Percentiles rank a stretch among this genome's conserved stretches.
These are phyloP conservation scores for Lipophrys pholis DNA, from an alignment of 2,113 vertebrate species.

Conservation along the genomic window DNA sequence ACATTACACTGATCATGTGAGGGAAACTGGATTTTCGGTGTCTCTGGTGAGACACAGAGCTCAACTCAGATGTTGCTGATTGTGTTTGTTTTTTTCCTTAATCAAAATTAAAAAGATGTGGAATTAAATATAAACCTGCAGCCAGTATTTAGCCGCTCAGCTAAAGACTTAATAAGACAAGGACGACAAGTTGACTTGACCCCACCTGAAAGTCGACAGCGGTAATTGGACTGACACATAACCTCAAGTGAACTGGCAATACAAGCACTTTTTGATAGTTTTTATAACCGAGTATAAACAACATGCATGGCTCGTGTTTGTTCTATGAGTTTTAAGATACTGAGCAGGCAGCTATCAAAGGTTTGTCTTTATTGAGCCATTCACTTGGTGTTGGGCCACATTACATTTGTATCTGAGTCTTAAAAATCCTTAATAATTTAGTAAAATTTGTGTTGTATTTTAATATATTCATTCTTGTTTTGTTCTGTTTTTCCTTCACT, in stretches of 20 bases:
- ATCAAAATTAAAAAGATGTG: background rate
- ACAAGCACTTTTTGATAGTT: background rate
- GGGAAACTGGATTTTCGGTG: no score
- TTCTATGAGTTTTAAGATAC: no score
- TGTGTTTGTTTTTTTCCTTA: no score
- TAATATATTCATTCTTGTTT: background rate
- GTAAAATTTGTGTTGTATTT: no score
- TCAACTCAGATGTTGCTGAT: no score
- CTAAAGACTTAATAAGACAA: background rate
- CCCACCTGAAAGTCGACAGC: background rate
- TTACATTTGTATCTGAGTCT: no score
- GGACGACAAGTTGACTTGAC: background rate
- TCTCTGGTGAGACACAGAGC: no score
- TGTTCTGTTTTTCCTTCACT: constrained; percentile 29
- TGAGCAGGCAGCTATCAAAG: no score
- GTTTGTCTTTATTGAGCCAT: no score
- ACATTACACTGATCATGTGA: no score
- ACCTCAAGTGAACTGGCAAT: background rate
- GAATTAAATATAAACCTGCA: background rate
- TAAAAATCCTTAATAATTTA: no score
- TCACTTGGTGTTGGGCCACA: no score
- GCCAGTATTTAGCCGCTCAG: background rate
- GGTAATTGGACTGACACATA: background rate
- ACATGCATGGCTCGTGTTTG: background rate
- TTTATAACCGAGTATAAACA: background rate